These are phyloP conservation scores for Hanleya hanleyi DNA, from an alignment of 2,888 invertebrate genomes.

Conservation along the genomic window DNA sequence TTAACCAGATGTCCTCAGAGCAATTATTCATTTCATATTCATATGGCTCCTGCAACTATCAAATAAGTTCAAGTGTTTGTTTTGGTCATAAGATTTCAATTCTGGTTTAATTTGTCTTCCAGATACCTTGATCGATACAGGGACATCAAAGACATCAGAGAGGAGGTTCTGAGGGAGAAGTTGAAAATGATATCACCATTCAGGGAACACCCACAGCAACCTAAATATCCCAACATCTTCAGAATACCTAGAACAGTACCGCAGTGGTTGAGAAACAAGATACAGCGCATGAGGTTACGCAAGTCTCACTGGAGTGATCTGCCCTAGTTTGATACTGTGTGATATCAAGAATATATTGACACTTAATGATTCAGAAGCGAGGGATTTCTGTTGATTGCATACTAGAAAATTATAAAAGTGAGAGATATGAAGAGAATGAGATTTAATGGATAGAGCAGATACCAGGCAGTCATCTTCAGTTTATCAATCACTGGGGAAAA, in stretches of 20 bases:
- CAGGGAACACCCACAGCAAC: slow-evolving; percentile 47
- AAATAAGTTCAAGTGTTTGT: not conserved
- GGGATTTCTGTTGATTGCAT: no score
- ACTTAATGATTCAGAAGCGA: no score
- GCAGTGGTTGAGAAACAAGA: slow-evolving; percentile 59
- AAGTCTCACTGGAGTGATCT: slow-evolving; percentile 54
- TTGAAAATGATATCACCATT: slow-evolving; percentile 89
- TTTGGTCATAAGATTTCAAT: not conserved
- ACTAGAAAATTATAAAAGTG: no score
- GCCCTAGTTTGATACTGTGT: no score
- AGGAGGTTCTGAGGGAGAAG: slow-evolving; percentile 88
- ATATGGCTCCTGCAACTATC: not conserved
- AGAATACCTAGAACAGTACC: slow-evolving; percentile 39
- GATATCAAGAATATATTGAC: no score
- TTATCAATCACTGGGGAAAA: no score
- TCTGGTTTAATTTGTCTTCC: slow-evolving; percentile 23
- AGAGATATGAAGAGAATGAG: no score
- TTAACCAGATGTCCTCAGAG: no score
- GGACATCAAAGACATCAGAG: slow-evolving; percentile 91
- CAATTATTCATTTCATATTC: not conserved
- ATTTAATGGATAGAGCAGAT: no score
- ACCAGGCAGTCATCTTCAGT: no score
- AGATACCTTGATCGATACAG: slow-evolving; percentile 94
- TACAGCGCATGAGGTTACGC: slow-evolving; percentile 39
- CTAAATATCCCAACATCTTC: slow-evolving; percentile 58